phyloP scores from a whole-genome alignment of 2,888 invertebrate species.

The Exephanes ischioxanthus region DNA sequence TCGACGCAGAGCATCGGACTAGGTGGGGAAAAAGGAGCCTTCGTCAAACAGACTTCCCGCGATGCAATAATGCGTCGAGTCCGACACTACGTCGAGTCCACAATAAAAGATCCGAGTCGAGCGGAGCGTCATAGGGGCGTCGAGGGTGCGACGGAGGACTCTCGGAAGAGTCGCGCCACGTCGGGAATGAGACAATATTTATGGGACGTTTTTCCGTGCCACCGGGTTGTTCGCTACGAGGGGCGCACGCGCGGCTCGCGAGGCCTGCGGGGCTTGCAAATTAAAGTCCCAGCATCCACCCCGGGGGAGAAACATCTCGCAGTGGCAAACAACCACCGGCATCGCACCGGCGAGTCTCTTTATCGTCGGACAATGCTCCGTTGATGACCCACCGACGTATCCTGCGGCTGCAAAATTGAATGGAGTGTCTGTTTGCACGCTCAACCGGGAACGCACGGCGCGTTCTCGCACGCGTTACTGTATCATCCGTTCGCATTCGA shows the following conservation, averaged over 20 bases:
- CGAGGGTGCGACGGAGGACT: slow-evolving; percentile 43
- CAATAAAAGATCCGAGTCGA: slow-evolving; percentile 36
- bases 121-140: slow-evolving; percentile 42
- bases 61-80: slow-evolving; percentile 37
- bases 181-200: slow-evolving; percentile 58
- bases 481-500: slow-evolving; percentile 13
- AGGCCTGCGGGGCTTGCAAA: slow-evolving; percentile 5
- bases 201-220: slow-evolving; percentile 58
- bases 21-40: background rate
- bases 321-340: slow-evolving; percentile 18
- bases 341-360: slow-evolving; percentile 62
- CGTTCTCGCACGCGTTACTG: slow-evolving; percentile 46
- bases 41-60: slow-evolving; percentile 56
- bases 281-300: background rate
- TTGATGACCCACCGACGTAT: slow-evolving; percentile 77
- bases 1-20: background rate
- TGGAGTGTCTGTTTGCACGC: slow-evolving; percentile 76
- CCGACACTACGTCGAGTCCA: background rate
- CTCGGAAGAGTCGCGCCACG: background rate
- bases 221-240: slow-evolving; percentile 50
- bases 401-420: slow-evolving; percentile 76
- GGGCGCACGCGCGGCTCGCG: background rate
- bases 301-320: slow-evolving; percentile 6
- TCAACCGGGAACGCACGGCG: slow-evolving; percentile 70
- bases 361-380: slow-evolving; percentile 76